phyloP scores from a whole-genome alignment of 2,888 invertebrate genomes.

The Xestia c-nigrum region DNA sequence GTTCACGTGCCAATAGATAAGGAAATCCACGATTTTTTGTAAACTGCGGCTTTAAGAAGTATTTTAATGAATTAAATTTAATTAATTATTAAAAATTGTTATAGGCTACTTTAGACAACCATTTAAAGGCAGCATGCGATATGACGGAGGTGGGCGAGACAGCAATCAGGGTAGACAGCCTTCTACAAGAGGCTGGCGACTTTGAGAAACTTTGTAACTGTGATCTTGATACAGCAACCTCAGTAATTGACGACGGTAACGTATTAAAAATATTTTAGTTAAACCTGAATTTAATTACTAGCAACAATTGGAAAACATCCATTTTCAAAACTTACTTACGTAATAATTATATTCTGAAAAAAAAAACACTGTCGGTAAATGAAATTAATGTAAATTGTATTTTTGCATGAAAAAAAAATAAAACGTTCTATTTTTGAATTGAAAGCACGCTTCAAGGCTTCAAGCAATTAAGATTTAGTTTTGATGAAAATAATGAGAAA shows the following conservation, averaged over 20 bases:
- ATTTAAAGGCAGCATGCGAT: constrained; percentile 94
- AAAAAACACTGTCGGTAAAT: neutral
- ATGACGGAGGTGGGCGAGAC: constrained; percentile 98
- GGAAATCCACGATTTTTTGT: neutral
- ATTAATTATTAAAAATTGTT: constrained; percentile 4
- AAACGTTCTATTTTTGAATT: constrained; percentile 24
- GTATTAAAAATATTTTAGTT: neutral
- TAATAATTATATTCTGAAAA: neutral
- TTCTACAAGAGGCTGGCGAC: constrained; percentile 94
- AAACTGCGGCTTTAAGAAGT: neutral
- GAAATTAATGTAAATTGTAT: neutral
- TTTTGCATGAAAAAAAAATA: neutral
- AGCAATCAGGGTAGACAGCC: constrained; percentile 94
- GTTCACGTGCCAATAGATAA: no score
- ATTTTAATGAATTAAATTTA: neutral
- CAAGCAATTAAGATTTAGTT: constrained; percentile 22
- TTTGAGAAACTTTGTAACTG: constrained; percentile 95
- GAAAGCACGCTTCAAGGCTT: neutral
- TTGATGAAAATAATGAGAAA: neutral
- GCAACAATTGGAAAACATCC: neutral
- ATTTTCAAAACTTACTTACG: neutral
- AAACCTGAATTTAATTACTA: neutral
- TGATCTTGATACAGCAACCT: constrained; percentile 95
- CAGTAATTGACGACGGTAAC: constrained; percentile 93
- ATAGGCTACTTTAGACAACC: constrained; percentile 94